Evolutionary conservation across 2,797 vertebrate genomes (phyloP), one percentile per base, ranked within the genome.

Genomic region (Mus minutoides): DNA sequence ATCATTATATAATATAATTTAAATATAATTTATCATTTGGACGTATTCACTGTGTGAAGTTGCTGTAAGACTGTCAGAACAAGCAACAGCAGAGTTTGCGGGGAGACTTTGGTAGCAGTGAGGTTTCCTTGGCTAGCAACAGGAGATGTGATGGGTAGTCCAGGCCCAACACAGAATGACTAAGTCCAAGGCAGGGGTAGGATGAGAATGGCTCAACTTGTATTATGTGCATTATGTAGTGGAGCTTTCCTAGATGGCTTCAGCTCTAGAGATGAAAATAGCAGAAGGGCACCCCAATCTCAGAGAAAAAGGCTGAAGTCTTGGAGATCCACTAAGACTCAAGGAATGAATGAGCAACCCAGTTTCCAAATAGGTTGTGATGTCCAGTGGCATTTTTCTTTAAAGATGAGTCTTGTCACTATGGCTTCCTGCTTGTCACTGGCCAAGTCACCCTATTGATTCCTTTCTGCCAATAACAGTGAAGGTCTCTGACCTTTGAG

Each of bases 61-160:
- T 84, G 56, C 69, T 34, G 4, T 60, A 49, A 24, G 7, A 6
- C 29, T 40, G 40, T 26, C 3, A 62, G 54, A 19, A 19, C 11
- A 49, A 78, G n/a, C 12, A 24, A 56, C 46, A 58, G 43, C 1
- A 10, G 31, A n/a, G 0, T 22, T 78, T 1, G 13, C 31, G 60
- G 5, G 1, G 31, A 5, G 78, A 5, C 19, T 19, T 6, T 0
- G 37, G 26, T 3, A 71, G 46, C 16, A 10, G 0, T 4, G 14
- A 11, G 13, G 62, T 14, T 80, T 9, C 73, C 58, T 24, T 19
- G 26, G 26, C 62, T 4, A 16, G 24, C 10, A 37, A 31, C 13
- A 49, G 34, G 49, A 40, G 24, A 83, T 40, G 31, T 5, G 8
- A 7, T 3, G 17, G 22, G 11, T 17, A 40, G 21, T 46, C 16